Evolutionary conservation across 2,888 invertebrate genomes (phyloP).

Genomic region (Anoncus sp.): DNA sequence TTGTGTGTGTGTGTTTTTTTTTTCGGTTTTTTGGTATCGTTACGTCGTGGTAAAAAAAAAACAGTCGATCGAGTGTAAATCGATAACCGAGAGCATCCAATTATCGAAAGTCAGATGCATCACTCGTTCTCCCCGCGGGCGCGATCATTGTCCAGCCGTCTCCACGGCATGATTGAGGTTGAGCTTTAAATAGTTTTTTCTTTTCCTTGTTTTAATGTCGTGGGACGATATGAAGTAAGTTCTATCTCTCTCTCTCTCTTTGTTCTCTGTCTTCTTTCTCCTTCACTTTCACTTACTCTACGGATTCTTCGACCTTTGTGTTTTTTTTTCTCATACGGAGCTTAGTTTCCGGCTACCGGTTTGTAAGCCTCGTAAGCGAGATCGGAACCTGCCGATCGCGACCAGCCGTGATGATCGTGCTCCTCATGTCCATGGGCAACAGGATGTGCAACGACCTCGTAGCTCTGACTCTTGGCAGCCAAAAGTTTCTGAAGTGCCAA

Average conservation of each 20-base stretch:
- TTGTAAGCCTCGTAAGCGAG: conserved; percentile 90
- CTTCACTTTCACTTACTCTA: not conserved
- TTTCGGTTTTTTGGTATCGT: conserved; percentile 24
- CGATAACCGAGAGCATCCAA: conserved; percentile 42
- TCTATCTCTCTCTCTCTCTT: conserved; percentile 34
- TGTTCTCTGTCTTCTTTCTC: conserved; percentile 34
- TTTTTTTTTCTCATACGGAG: conserved; percentile 13
- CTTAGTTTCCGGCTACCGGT: conserved; percentile 76
- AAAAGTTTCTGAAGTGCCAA: conserved; percentile 92
- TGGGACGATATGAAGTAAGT: conserved; percentile 54
- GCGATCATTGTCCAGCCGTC: conserved; percentile 44
- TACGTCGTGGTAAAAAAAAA: conserved; percentile 32
- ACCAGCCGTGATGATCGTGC: conserved; percentile 87
- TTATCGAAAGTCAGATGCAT: conserved; percentile 32
- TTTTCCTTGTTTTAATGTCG: conserved; percentile 47
- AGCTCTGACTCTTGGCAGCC: conserved; percentile 87
- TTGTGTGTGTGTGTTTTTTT: conserved; percentile 24
- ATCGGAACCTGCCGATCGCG: conserved; percentile 88
- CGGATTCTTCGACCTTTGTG: conserved; percentile 9
- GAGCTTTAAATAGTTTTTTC: conserved; percentile 53
- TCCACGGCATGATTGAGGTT: conserved; percentile 53
- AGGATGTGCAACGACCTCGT: conserved; percentile 86
- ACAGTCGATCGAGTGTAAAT: conserved; percentile 36
- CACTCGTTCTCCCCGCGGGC: conserved; percentile 49
- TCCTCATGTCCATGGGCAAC: conserved; percentile 79